Conservation (phyloP, 1,140 invertebrate species). For the Alviniconcha marisindica region DNA sequence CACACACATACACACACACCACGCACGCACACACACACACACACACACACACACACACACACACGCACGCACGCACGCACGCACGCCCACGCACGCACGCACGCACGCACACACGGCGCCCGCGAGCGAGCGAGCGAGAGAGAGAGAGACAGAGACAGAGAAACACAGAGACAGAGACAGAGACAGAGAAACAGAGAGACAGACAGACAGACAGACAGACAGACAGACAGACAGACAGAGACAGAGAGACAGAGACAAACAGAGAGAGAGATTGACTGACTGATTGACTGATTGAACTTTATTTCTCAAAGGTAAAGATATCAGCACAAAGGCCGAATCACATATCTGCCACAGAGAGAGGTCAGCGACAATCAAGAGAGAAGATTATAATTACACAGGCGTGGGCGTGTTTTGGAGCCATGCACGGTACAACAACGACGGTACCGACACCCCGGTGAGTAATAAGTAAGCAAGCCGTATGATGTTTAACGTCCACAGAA, state of each 20-base stretch:
- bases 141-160: too few relatives aligned
- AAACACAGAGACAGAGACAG: too few relatives aligned
- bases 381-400: not conserved
- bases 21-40: not conserved
- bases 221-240: not conserved
- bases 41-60: not conserved
- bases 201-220: not conserved
- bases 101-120: not conserved
- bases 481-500: too few relatives aligned
- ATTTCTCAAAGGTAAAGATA: too few relatives aligned
- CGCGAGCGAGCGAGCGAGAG: not conserved
- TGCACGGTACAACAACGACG: not conserved
- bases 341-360: not conserved
- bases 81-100: not conserved
- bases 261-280: too few relatives aligned
- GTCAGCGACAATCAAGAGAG: not conserved
- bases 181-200: too few relatives aligned
- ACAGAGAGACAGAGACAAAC: too few relatives aligned
- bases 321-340: not conserved
- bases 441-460: too few relatives aligned
- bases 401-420: not conserved
- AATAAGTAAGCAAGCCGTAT: not conserved
- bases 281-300: too few relatives aligned
- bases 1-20: not conserved
- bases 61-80: slow-evolving; percentile 1